Percentiles rank a stretch among this genome's conserved stretches.
Conservation (phyloP, 2,888 invertebrate species). For the Imbricaverruca yamaguchii region DNA sequence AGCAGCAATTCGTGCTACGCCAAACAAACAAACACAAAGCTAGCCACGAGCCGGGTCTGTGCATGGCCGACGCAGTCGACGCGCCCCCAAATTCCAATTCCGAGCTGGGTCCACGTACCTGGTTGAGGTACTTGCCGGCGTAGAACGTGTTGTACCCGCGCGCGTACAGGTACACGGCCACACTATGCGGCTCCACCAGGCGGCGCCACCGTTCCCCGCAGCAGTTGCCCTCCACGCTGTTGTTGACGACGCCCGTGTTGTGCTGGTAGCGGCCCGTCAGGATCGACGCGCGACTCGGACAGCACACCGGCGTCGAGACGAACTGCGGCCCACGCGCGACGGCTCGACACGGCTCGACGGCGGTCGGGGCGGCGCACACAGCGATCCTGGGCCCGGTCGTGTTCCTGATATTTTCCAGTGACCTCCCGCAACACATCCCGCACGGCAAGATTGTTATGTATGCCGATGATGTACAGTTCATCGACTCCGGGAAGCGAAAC, state of each 20-base stretch:
- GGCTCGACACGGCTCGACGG: neutral
- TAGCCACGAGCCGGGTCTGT: too few relatives aligned
- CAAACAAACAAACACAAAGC: too few relatives aligned
- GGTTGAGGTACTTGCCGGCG: conserved; percentile 87
- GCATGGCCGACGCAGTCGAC: too few relatives aligned
- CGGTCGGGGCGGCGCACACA: neutral
- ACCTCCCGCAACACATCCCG: too few relatives aligned
- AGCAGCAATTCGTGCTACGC: too few relatives aligned
- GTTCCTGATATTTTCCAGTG: too few relatives aligned
- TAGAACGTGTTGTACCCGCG: conserved; percentile 75
- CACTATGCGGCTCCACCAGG: conserved; percentile 55
- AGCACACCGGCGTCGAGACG: conserved; percentile 76
- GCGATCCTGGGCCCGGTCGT: too few relatives aligned
- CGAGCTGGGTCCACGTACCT: neutral
- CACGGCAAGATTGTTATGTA: too few relatives aligned
- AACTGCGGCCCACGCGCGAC: conserved; percentile 50
- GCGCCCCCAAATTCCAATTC: too few relatives aligned
- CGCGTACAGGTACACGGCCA: conserved; percentile 58
- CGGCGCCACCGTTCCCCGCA: conserved; percentile 60
- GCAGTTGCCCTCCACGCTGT: conserved; percentile 70
- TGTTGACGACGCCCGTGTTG: conserved; percentile 69
- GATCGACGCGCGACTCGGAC: conserved; percentile 80
- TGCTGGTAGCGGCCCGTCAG: conserved; percentile 77
- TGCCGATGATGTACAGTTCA: conserved; percentile 23
- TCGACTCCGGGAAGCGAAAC: too few relatives aligned